These are phyloP conservation scores for Himalopsyche kuldschensis DNA, from an alignment of 2,888 invertebrate species.

Conservation along the genomic window DNA sequence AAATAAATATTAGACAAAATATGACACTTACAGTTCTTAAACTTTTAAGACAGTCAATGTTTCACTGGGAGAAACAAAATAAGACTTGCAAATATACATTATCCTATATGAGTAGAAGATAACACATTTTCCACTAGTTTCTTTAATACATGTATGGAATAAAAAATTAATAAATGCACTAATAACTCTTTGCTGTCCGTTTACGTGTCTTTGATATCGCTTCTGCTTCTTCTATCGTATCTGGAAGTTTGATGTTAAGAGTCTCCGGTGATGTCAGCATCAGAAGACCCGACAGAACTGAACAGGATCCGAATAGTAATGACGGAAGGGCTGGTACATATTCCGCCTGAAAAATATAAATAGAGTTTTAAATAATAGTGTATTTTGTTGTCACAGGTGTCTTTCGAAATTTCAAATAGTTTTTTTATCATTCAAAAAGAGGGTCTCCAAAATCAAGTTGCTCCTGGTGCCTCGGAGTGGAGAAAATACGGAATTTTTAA, in stretches of 20 bases:
- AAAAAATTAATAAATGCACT: background rate
- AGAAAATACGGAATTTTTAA: too few species aligned
- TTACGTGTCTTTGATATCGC: slow-evolving; percentile 43
- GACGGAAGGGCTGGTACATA: slow-evolving; percentile 60
- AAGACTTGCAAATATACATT: background rate
- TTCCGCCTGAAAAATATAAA: slow-evolving; percentile 49
- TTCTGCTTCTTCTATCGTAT: slow-evolving; percentile 64
- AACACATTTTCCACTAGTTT: background rate
- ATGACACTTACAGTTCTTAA: too few species aligned
- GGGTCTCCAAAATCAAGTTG: too few species aligned
- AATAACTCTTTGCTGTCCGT: background rate
- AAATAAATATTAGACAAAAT: too few species aligned
- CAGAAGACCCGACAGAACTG: slow-evolving; percentile 59
- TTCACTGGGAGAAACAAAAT: too few species aligned
- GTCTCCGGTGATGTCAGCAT: slow-evolving; percentile 67
- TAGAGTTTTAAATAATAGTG: slow-evolving; percentile 2
- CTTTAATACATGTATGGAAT: background rate
- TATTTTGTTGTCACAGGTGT: too few species aligned
- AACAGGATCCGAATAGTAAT: slow-evolving; percentile 61
- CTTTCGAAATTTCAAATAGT: too few species aligned
- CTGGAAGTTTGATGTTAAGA: slow-evolving; percentile 61
- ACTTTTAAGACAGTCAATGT: too few species aligned
- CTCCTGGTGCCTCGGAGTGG: too few species aligned
- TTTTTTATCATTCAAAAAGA: too few species aligned
- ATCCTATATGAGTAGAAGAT: background rate